These are phyloP conservation scores for Pediacus dermestoides DNA, from an alignment of 2,888 invertebrate genomes.

Conservation along the genomic window DNA sequence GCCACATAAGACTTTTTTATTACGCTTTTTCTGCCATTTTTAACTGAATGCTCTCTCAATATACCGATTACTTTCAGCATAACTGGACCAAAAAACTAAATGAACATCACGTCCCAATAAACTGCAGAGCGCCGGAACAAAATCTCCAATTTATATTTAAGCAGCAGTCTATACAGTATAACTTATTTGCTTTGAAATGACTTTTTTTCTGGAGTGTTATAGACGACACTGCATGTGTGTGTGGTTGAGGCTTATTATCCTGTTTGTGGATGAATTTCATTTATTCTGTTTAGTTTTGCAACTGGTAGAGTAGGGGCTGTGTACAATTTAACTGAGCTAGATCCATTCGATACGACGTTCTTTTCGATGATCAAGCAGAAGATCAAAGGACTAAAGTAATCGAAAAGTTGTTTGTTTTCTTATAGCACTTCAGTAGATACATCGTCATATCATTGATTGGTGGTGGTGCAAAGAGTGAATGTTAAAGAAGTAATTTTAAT, in stretches of 20 bases:
- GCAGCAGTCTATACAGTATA: slow-evolving; percentile 22
- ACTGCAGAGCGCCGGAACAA: too few relatives aligned
- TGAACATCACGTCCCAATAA: neutral
- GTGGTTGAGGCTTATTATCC: slow-evolving; percentile 2
- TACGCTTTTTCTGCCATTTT: too few relatives aligned
- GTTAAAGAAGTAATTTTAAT: slow-evolving; percentile 3
- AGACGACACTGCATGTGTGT: slow-evolving; percentile 13
- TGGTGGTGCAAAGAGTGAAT: slow-evolving; percentile 2
- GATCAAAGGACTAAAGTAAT: slow-evolving; percentile 37
- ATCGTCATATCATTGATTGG: slow-evolving; percentile 5
- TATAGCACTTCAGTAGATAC: slow-evolving; percentile 8
- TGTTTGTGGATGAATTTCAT: slow-evolving; percentile 18
- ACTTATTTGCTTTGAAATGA: slow-evolving; percentile 43
- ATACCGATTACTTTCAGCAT: too few relatives aligned
- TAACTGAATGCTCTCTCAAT: too few relatives aligned
- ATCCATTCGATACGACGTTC: slow-evolving; percentile 23
- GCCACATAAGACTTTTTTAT: too few relatives aligned
- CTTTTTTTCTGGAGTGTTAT: slow-evolving; percentile 40
- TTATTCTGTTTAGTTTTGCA: too few relatives aligned
- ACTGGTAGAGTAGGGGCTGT: too few relatives aligned
- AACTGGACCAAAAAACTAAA: neutral
- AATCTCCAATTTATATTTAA: slow-evolving; percentile 38
- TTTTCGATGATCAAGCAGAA: too few relatives aligned
- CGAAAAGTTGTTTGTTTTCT: slow-evolving; percentile 37
- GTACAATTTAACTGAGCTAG: too few relatives aligned